Percentiles rank a stretch among this genome's conserved stretches.
Conservation (phyloP, 2,888 invertebrate species). For the Selenia dentaria region DNA sequence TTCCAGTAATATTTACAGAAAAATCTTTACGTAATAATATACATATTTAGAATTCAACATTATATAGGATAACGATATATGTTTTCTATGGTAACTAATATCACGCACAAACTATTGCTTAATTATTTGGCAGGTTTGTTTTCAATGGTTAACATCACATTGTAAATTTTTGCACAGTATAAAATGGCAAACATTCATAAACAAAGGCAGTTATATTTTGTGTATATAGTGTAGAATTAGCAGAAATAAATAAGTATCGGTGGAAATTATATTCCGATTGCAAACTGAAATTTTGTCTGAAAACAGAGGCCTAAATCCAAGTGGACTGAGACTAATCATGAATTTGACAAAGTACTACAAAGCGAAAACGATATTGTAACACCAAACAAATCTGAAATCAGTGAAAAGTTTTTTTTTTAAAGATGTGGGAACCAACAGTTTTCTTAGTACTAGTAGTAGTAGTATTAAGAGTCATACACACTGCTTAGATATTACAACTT, state of each 20-base stretch:
- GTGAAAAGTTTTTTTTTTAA: not conserved
- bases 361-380: constrained; percentile 53
- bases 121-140: constrained; percentile 51
- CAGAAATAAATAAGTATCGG: constrained; percentile 65
- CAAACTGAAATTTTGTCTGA: constrained; percentile 32
- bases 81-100: constrained; percentile 78
- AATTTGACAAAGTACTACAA: constrained; percentile 57
- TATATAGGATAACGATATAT: constrained; percentile 40
- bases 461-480: not conserved
- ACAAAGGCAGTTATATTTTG: constrained; percentile 17
- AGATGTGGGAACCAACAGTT: no score
- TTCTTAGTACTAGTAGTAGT: not conserved
- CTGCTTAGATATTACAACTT: not conserved
- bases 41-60: constrained; percentile 48
- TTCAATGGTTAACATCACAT: constrained; percentile 10
- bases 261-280: constrained; percentile 57
- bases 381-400: no score
- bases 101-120: constrained; percentile 64
- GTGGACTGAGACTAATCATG: no score
- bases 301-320: no score
- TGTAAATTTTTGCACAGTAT: constrained; percentile 11
- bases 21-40: constrained; percentile 48
- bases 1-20: constrained; percentile 70
- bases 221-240: constrained; percentile 33
- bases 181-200: constrained; percentile 6